Evolutionary conservation across 2,888 invertebrate species (phyloP), one percentile per base, ranked within the genome.

Genomic region (Steinernema carpocapsae): DNA sequence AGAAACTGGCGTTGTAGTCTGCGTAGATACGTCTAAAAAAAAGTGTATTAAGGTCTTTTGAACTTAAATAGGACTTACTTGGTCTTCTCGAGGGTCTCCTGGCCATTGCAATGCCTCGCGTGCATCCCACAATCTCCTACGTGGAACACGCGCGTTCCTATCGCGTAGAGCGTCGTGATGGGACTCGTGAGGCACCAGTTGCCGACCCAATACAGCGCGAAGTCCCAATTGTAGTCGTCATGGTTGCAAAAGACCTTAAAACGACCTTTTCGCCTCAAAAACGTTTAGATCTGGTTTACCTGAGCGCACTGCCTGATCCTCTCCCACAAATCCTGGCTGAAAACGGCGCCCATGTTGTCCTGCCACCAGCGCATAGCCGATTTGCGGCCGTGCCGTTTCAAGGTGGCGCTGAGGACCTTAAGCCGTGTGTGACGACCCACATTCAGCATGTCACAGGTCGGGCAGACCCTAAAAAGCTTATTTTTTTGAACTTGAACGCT

Each of bases 141-240:
- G n/a, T 48, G 48, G 48, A 48, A 48, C 4, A 48, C 48, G 6
- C 48, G 48, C 14, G 48, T 48, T 48, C n/a, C 48, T 48, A 17
- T 6, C n/a, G 19, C 48, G 48, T 6, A 48, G n/a, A 48, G 6
- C 14, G 3, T 17, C 4, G 17, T 48, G n/a, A 17, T 4, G n/a
- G 19, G 6, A n/a, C 48, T 17, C n/a, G 6, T 17, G 7, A 19
- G 48, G 3, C 4, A 3, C 14, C 48, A 48, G 6, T 48, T 48
- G 3, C 3, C n/a, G 4, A 48, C 48, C 4, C n/a, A 10, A 19
- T 19, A n/a, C 10, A 48, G 3, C 3, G 48, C 4, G n/a, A 48
- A 3, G 19, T 48, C 48, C 48, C 48, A 48, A 17, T 48, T 48
- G 48, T 48, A 48, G 48, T 48, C 48, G 48, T 48, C 19, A 48